Conservation (phyloP, 2,888 invertebrate species). For the Oscheius sp. region DNA sequence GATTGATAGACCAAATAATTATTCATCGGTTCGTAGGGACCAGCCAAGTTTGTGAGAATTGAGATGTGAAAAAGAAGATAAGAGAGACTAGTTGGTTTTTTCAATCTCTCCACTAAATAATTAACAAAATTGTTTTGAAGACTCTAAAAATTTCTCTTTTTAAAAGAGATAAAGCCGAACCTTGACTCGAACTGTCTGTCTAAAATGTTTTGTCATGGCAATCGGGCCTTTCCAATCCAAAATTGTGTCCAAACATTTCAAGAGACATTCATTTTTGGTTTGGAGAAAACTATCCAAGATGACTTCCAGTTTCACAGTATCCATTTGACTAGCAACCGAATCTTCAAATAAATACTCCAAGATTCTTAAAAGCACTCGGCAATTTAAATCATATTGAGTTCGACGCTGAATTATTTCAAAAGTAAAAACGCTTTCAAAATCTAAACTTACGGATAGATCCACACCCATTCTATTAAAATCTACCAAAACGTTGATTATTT, state of each 20-base stretch:
- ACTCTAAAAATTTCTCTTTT: neutral
- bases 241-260: neutral
- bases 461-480: neutral
- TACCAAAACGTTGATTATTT: neutral
- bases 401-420: neutral
- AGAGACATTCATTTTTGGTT: neutral
- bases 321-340: neutral
- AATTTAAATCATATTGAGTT: no score
- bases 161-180: neutral
- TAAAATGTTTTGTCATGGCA: neutral
- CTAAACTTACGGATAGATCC: neutral
- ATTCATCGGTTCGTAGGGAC: no score
- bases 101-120: no score
- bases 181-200: neutral
- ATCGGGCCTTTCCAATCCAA: neutral
- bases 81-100: no score
- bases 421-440: neutral
- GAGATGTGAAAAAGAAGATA: no score
- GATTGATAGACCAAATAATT: no score
- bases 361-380: no score
- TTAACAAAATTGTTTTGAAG: no score
- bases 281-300: neutral
- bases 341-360: neutral
- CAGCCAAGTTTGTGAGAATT: no score
- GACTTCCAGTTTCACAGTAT: neutral